Evolutionary conservation across 1,140 invertebrate genomes (phyloP), one percentile per base, ranked within the genome.

Genomic region (Drosophila sp.): DNA sequence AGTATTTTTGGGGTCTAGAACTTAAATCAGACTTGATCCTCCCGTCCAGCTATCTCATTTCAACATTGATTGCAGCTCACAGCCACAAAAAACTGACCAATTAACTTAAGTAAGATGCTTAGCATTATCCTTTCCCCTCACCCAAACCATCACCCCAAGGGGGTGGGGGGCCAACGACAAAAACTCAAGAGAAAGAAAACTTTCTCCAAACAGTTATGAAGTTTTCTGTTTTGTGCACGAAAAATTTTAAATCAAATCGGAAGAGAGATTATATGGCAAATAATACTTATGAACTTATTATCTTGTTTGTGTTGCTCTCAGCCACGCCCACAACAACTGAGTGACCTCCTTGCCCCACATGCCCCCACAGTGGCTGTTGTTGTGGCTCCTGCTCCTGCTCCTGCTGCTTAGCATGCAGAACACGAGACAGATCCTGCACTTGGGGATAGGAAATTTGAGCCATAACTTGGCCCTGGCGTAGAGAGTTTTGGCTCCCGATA

Each of bases 271-370:
- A 89, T 80, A 72, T 80, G 68, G 72, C 80, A 89, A 89, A 89
- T 84, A 90, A 89, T 89, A 89, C 84, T 89, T 89, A 89, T 84
- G 84, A 89, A 89, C 85, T 89, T 89, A 89, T 89, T 89, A 89
- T 89, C 84, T 89, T 89, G 84, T 89, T 89, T 89, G 80, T 90
- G 80, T 66, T 87, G 58, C 10, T 32, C 33, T 68, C 72, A 66
- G 69, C 65, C 69, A 57, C 74, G 50, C 65, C 60, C 75, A 65
- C 38, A 25, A 50, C 62, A 25, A 33, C 27, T 29, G 61, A 50
- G 23, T 25, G 65, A 75, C 41, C 50, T 23, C 5, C n/a, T 23
- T 7, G 25, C 23, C 23, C 4, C 5, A 1, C 23, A 0, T 10
- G 8, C 3, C 44, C 23, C 23, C 2, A 25, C 27, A 3, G 44